Conservation (phyloP, 2,797 vertebrate genomes). For the Rhinella marina region DNA sequence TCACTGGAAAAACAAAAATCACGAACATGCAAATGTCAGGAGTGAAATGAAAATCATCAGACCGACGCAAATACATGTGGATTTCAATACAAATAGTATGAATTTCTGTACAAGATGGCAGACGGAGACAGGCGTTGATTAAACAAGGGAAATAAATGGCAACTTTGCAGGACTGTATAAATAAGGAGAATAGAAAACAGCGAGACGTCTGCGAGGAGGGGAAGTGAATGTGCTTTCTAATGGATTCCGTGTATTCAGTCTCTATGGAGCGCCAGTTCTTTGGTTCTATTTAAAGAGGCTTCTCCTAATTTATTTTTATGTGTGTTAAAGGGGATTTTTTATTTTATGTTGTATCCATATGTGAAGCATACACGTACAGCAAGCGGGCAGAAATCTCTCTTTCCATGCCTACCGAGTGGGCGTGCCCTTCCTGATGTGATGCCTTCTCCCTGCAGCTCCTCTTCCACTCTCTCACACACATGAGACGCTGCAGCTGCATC, state of each 20-base stretch:
- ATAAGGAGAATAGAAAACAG: conserved; percentile 1
- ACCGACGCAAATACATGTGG: conserved; percentile 32
- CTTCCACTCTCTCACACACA: background rate
- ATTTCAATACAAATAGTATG: conserved; percentile 20
- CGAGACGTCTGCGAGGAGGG: background rate
- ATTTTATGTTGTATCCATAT: background rate
- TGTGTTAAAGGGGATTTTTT: background rate
- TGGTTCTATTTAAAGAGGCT: background rate
- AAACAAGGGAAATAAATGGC: conserved; percentile 47
- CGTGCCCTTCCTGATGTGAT: background rate
- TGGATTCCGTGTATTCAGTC: background rate
- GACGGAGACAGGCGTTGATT: conserved; percentile 40
- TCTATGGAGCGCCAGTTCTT: background rate
- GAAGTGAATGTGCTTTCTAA: background rate
- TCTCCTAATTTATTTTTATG: background rate
- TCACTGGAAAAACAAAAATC: conserved; percentile 18
- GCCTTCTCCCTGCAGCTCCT: background rate
- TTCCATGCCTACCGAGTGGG: background rate
- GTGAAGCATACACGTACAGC: background rate
- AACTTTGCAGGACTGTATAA: conserved; percentile 28
- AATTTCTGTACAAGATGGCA: background rate
- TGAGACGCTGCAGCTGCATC: background rate
- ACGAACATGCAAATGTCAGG: conserved; percentile 47
- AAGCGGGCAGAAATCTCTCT: background rate
- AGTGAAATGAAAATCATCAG: conserved; percentile 32